Evolutionary conservation across 2,888 invertebrate species (phyloP), one percentile per base, ranked within the genome.

Genomic region (Flexamia atlantica): DNA sequence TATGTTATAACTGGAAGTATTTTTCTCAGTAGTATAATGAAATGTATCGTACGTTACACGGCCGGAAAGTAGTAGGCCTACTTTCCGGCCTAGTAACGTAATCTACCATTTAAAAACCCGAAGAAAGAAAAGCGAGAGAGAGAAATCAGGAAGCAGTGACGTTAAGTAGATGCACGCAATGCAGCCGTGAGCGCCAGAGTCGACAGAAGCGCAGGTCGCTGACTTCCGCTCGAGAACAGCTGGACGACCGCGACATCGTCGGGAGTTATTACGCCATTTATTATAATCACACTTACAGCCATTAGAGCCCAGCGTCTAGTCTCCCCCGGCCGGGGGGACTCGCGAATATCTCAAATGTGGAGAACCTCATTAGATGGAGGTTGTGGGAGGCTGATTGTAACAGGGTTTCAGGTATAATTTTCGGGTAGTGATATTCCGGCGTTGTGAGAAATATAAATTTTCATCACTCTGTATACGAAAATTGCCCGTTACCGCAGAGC

Each of bases 241-340:
- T n/a, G 64, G 28, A 28, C 64, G 64, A 28, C 1, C 28, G 14
- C 14, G 28, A 12, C 14, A 57, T 64, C 64, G 28, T 28, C 30
- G 0, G 12, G 53, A 53, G 64, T 64, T 64, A 64, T 64, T 64
- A 64, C 64, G 30, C 64, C 28, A 64, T 64, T 64, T 28, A 64
- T 64, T 64, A 64, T 64, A 64, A 64, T 64, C 64, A 64, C 64
- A 64, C 28, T 64, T 30, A 17, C 9, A 64, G 64, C 64, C 64
- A 64, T 64, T 64, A 64, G 64, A 64, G 64, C 30, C 64, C 64
- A 57, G 23, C 20, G 57, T 57, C n/a, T 23, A 30, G 64, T 64
- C 28, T 28, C 64, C 30, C 64, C 12, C 12, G 64, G 3, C 28
- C 64, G 64, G 9, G 28, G 28, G 64, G 64, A 64, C 4, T 64